Evolutionary conservation across 2,888 invertebrate species (phyloP).

Genomic region (Drepanosiphum platanoidis): DNA sequence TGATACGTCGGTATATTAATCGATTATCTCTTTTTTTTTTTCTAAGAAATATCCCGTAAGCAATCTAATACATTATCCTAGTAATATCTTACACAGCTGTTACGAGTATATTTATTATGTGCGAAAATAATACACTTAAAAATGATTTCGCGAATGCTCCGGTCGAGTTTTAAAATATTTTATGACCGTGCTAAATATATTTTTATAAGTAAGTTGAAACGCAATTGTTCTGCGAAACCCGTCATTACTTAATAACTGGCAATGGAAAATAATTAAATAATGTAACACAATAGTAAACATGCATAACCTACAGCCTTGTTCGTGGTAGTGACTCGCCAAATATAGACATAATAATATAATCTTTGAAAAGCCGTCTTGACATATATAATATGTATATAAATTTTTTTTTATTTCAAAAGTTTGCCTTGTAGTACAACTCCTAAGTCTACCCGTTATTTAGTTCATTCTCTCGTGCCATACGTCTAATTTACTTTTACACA

Average conservation of each 20-base stretch:
- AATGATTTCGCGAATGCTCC: not conserved
- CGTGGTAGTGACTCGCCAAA: not conserved
- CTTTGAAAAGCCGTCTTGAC: slow-evolving; percentile 15
- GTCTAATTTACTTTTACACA: not conserved
- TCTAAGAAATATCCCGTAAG: no score
- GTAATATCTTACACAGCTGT: no score
- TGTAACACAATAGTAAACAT: slow-evolving; percentile 8
- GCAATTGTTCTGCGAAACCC: not conserved
- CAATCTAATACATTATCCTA: no score
- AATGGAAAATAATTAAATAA: slow-evolving; percentile 20
- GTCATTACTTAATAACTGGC: not conserved
- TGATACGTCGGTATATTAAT: no score
- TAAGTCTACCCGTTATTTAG: not conserved
- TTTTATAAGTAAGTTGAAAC: not conserved
- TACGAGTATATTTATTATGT: no score
- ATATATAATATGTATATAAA: no score
- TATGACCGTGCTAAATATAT: not conserved
- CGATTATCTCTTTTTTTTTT: no score
- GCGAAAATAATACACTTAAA: no score
- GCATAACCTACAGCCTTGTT: slow-evolving; percentile 33
- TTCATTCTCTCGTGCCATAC: not conserved
- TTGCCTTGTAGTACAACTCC: slow-evolving; percentile 39
- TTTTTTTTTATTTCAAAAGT: slow-evolving; percentile 29
- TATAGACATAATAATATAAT: slow-evolving; percentile 37
- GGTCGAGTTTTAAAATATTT: not conserved